A percentile compares a stretch with the other conserved stretches of the same genome.
phyloP scores from a whole-genome alignment of 2,888 invertebrate species.

The Podotricha telesiphe region DNA sequence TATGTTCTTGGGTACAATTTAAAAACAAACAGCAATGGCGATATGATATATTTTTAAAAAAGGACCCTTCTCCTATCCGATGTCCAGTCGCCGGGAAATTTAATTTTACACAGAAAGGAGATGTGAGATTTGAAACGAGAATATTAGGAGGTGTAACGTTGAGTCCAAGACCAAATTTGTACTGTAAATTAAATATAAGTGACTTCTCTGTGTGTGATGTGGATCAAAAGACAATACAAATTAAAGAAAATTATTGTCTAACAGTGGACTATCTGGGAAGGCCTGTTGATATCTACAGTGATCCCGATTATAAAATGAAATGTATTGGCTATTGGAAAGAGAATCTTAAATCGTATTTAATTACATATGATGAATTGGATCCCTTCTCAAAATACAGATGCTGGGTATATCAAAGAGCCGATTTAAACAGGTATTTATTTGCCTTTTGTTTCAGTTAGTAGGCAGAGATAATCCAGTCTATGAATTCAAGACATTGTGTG shows the following conservation, averaged over 20 bases:
- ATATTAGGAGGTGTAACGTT: constrained; percentile 97
- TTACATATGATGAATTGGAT: constrained; percentile 98
- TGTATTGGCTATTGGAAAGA: constrained; percentile 99
- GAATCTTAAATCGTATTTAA: constrained; percentile 97
- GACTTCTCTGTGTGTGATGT: constrained; percentile 98
- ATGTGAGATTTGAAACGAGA: constrained; percentile 94
- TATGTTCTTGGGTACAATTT: constrained; percentile 97
- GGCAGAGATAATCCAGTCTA: too few species aligned
- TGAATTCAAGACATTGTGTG: too few species aligned
- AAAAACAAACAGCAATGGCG: constrained; percentile 93
- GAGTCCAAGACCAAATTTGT: constrained; percentile 95
- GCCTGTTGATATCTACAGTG: constrained; percentile 97
- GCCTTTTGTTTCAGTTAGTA: too few species aligned
- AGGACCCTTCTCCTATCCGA: constrained; percentile 94
- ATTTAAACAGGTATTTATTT: constrained; percentile 89
- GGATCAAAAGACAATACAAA: constrained; percentile 96
- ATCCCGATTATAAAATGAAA: constrained; percentile 97
- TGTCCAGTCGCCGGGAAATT: constrained; percentile 99
- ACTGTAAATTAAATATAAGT: constrained; percentile 96
- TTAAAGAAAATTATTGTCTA: constrained; percentile 97
- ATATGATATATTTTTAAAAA: constrained; percentile 93
- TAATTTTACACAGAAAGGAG: constrained; percentile 95
- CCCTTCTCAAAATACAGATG: constrained; percentile 97
- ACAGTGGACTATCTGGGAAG: constrained; percentile 97
- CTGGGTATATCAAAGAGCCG: constrained; percentile 98